Percentiles rank a stretch among this genome's conserved stretches.
These are phyloP conservation scores for Eurystomus gularis DNA, from an alignment of 2,113 vertebrate genomes.

Conservation along the genomic window DNA sequence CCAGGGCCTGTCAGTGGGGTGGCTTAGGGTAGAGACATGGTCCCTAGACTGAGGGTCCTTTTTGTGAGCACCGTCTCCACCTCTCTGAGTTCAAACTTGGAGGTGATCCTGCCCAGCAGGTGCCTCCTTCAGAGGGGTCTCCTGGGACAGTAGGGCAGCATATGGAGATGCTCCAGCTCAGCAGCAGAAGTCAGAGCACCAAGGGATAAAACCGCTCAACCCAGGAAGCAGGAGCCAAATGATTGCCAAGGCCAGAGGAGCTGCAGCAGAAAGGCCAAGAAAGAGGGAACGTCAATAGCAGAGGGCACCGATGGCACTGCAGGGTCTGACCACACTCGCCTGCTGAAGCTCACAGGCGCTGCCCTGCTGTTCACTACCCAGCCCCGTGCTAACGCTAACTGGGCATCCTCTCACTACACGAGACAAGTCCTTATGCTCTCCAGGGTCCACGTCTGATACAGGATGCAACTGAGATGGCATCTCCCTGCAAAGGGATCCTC, in stretches of 20 bases:
- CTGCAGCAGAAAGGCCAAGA: background rate
- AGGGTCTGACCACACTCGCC: too few species aligned
- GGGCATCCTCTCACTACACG: background rate
- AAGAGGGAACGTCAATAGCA: background rate
- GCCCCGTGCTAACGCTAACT: background rate
- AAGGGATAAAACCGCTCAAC: background rate
- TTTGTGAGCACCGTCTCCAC: background rate
- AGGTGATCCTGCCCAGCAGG: background rate
- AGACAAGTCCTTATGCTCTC: background rate
- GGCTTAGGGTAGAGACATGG: background rate
- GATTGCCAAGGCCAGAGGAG: background rate
- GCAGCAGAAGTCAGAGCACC: background rate
- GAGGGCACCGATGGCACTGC: background rate
- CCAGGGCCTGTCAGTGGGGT: background rate
- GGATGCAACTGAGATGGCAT: background rate
- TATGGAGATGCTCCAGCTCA: background rate
- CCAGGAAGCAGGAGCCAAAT: background rate
- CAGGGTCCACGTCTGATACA: background rate
- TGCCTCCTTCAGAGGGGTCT: background rate
- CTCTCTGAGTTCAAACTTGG: background rate
- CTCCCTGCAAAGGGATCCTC: background rate
- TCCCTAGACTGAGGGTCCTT: background rate
- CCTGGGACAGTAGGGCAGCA: background rate
- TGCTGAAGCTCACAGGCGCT: fast-evolving
- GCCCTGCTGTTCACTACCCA: background rate